Percentiles rank a stretch among this genome's conserved stretches.
These are phyloP conservation scores for Drosophila sulfurigaster DNA, from an alignment of 1,140 invertebrate genomes.

Conservation along the genomic window DNA sequence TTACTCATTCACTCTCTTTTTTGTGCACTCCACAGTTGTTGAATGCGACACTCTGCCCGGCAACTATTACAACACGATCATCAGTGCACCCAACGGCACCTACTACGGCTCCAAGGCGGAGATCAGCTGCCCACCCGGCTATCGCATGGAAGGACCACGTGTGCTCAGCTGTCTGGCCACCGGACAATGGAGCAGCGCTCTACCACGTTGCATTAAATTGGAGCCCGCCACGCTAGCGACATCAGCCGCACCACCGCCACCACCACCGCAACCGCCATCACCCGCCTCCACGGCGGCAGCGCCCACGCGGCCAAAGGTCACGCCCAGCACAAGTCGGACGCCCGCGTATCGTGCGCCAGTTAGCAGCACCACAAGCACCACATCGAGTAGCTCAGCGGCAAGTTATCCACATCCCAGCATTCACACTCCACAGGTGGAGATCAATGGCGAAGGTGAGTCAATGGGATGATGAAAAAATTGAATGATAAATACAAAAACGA, in stretches of 20 bases:
- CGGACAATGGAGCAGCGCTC: slow-evolving; percentile 91
- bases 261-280: slow-evolving; percentile 20
- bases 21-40: slow-evolving; percentile 86
- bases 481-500: no score
- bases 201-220: slow-evolving; percentile 90
- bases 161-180: slow-evolving; percentile 90
- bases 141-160: slow-evolving; percentile 89
- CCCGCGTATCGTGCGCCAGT: slow-evolving; percentile 65
- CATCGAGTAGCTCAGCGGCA: slow-evolving; percentile 47
- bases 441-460: slow-evolving; percentile 77
- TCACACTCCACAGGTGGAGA: slow-evolving; percentile 74
- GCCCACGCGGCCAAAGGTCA: slow-evolving; percentile 58
- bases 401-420: slow-evolving; percentile 54
- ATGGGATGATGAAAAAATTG: no score
- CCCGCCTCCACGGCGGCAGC: slow-evolving; percentile 36
- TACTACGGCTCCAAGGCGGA: slow-evolving; percentile 90
- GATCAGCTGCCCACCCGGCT: slow-evolving; percentile 91
- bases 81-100: slow-evolving; percentile 88
- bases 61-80: slow-evolving; percentile 90
- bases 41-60: slow-evolving; percentile 90
- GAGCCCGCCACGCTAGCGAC: slow-evolving; percentile 81
- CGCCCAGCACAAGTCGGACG: slow-evolving; percentile 59
- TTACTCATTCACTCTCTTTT: no score
- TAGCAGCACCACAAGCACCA: slow-evolving; percentile 45
- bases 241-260: slow-evolving; percentile 32